phyloP scores from a whole-genome alignment of 2,888 invertebrate genomes.

The Habrosyne pyritoides region DNA sequence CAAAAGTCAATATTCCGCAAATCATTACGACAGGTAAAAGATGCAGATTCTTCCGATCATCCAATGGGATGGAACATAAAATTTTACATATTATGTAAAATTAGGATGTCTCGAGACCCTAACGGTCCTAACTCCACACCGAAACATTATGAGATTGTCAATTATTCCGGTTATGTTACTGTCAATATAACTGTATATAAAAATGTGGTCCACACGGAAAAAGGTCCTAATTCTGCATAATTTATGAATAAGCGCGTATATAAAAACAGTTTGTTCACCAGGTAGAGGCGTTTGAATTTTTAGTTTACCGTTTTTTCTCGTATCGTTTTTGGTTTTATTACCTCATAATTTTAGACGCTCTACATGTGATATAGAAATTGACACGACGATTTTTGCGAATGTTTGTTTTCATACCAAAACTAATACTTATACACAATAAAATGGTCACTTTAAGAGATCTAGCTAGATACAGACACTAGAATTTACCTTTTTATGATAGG shows the following conservation, averaged over 20 bases:
- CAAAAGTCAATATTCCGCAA: not conserved
- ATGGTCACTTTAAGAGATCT: too few species aligned
- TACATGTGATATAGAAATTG: constrained; percentile 18
- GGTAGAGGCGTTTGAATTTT: constrained; percentile 16
- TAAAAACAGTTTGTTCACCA: constrained; percentile 16
- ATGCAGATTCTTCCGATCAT: not conserved
- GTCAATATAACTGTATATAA: constrained; percentile 41
- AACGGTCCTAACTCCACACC: constrained; percentile 29
- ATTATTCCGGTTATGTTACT: constrained; percentile 46
- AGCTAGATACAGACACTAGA: too few species aligned
- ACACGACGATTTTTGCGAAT: not conserved
- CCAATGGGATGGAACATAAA: not conserved
- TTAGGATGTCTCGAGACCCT: constrained; percentile 44
- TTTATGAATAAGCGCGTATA: constrained; percentile 21
- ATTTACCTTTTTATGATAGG: too few species aligned
- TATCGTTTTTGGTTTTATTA: constrained; percentile 25
- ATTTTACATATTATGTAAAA: not conserved
- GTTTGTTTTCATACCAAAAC: too few species aligned
- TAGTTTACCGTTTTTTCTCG: constrained; percentile 26
- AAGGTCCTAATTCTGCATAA: constrained; percentile 37
- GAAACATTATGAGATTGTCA: constrained; percentile 38
- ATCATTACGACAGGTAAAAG: not conserved
- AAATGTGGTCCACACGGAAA: constrained; percentile 30
- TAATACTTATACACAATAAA: too few species aligned
- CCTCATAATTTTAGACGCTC: constrained; percentile 26